Percentiles rank a stretch among this genome's conserved stretches.
phyloP scores from a whole-genome alignment of 2,888 invertebrate species.

The Hydraecia micacea region DNA sequence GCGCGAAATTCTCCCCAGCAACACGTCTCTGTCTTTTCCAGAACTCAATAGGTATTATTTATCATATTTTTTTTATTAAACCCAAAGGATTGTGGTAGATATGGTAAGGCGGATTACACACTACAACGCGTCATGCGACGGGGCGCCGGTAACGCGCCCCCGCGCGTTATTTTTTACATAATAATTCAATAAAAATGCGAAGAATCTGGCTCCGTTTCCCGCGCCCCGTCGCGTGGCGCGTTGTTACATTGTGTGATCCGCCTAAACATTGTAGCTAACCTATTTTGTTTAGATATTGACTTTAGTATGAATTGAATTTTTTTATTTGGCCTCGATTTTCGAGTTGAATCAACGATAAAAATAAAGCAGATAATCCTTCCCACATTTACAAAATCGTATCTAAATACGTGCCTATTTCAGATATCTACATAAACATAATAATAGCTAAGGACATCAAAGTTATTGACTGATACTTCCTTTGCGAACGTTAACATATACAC shows the following conservation, averaged over 20 bases:
- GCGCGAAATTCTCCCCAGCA: not conserved
- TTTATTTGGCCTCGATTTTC: not conserved
- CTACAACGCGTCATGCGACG: not conserved
- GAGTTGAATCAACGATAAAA: slow-evolving; percentile 44
- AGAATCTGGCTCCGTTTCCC: not conserved
- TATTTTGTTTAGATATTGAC: not conserved
- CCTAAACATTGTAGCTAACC: not conserved
- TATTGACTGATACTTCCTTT: slow-evolving; percentile 57
- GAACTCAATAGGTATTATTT: not conserved
- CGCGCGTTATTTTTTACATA: not conserved
- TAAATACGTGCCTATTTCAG: slow-evolving; percentile 13
- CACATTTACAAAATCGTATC: slow-evolving; percentile 28
- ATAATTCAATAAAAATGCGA: not conserved
- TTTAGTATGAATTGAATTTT: not conserved
- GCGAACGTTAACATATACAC: slow-evolving; percentile 59
- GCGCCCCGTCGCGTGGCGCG: not conserved
- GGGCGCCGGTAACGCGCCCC: not conserved
- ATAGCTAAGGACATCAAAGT: slow-evolving; percentile 34
- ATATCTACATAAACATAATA: slow-evolving; percentile 24
- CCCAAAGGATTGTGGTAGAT: slow-evolving; percentile 7
- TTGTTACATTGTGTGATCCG: not conserved
- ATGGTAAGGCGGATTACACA: not conserved
- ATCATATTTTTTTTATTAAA: slow-evolving; percentile 14
- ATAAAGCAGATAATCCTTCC: slow-evolving; percentile 16
- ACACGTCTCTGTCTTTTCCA: not conserved